Evolutionary conservation across 2,888 invertebrate genomes (phyloP).

Genomic region (Microctonus brassicae): DNA sequence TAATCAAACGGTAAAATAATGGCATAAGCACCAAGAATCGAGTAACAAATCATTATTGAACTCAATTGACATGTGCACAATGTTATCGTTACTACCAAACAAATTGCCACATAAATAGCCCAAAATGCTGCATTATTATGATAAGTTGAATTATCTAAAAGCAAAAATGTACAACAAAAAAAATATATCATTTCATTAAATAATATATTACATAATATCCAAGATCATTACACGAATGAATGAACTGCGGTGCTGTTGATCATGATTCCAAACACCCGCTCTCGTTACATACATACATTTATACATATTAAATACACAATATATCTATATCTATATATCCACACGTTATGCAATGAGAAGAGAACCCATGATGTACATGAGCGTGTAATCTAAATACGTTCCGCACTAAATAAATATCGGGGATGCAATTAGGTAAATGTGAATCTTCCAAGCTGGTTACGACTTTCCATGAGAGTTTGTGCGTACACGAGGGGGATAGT

Average conservation of each 20-base stretch:
- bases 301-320: not conserved
- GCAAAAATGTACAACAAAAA: slow-evolving; percentile 54
- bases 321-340: not conserved
- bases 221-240: not conserved
- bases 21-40: slow-evolving; percentile 77
- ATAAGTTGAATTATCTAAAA: slow-evolving; percentile 71
- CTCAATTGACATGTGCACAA: slow-evolving; percentile 70
- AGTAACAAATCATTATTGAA: slow-evolving; percentile 76
- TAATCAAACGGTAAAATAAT: slow-evolving; percentile 76
- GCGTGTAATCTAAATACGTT: slow-evolving; percentile 63
- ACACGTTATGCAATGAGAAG: slow-evolving; percentile 26
- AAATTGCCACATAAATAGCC: slow-evolving; percentile 73
- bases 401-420: slow-evolving; percentile 62
- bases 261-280: slow-evolving; percentile 4
- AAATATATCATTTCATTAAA: not conserved
- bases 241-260: slow-evolving; percentile 22
- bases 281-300: slow-evolving; percentile 1
- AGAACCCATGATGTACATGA: slow-evolving; percentile 47
- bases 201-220: not conserved
- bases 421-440: slow-evolving; percentile 68
- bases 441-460: slow-evolving; percentile 64
- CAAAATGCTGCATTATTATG: slow-evolving; percentile 76
- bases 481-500: slow-evolving; percentile 12
- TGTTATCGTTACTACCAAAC: slow-evolving; percentile 71
- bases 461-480: slow-evolving; percentile 54